Percentiles rank a stretch among this genome's conserved stretches.
phyloP scores from a whole-genome alignment of 1,140 invertebrate genomes.

The Oedothorax gibbosus region DNA sequence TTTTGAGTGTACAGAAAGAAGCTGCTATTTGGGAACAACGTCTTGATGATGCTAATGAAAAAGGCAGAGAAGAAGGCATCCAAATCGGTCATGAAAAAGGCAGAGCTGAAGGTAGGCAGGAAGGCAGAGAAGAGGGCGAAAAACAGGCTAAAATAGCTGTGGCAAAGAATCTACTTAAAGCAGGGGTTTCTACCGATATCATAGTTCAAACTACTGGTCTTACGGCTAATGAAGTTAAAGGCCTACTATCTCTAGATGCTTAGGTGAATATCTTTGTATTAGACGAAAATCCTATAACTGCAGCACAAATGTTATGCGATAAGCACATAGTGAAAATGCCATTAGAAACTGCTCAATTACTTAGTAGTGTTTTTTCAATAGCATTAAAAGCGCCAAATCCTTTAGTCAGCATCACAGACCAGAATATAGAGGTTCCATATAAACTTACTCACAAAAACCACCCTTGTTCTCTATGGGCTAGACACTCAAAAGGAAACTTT shows the following conservation, averaged over 20 bases:
- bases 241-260: conserved; percentile 16
- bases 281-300: conserved; percentile 11
- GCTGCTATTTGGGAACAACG: no score
- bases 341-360: conserved; percentile 7
- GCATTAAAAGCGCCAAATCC: background rate
- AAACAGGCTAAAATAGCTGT: conserved; percentile 24
- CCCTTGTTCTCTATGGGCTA: background rate
- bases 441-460: background rate
- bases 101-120: background rate
- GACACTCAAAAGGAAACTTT: background rate
- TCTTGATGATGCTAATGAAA: no score
- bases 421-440: conserved; percentile 2
- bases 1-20: no score
- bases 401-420: background rate
- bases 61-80: background rate
- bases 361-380: background rate
- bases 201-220: conserved; percentile 26
- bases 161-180: conserved; percentile 35
- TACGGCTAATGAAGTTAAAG: conserved; percentile 24
- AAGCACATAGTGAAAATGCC: background rate
- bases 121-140: background rate
- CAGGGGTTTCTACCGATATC: background rate
- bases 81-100: background rate
- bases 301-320: conserved; percentile 3
- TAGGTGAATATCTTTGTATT: conserved; percentile 4